phyloP scores from a whole-genome alignment of 1,140 invertebrate species.

The Bradynema listronoti region DNA sequence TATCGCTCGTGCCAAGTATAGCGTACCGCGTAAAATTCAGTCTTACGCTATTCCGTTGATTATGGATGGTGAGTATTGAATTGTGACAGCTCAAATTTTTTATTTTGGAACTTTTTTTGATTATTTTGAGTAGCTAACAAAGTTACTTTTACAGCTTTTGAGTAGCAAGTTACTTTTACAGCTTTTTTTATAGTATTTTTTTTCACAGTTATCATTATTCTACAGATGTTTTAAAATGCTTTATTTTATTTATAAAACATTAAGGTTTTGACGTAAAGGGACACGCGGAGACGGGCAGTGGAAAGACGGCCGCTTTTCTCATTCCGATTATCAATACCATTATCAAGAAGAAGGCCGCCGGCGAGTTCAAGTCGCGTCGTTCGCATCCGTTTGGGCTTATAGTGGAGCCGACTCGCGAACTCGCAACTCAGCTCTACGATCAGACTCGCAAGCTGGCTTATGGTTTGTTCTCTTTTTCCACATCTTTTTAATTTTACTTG shows the following conservation, averaged over 20 bases:
- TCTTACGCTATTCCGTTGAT: slow-evolving; percentile 29
- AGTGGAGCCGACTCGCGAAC: slow-evolving; percentile 86
- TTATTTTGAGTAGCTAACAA: background rate
- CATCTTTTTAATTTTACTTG: slow-evolving; percentile 10
- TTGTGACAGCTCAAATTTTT: no score
- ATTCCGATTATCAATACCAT: slow-evolving; percentile 91
- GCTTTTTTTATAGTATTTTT: no score
- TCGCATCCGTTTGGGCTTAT: slow-evolving; percentile 85
- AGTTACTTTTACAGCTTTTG: background rate
- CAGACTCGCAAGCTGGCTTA: slow-evolving; percentile 92
- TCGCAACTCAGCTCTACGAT: slow-evolving; percentile 92
- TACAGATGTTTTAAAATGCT: no score
- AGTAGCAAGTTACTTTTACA: no score
- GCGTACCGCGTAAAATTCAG: slow-evolving; percentile 21
- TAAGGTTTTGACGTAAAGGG: slow-evolving; percentile 46
- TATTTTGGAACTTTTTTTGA: slow-evolving; percentile 1
- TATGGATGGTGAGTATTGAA: slow-evolving; percentile 17
- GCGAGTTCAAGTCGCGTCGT: slow-evolving; percentile 66
- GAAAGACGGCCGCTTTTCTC: slow-evolving; percentile 92
- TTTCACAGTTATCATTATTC: no score
- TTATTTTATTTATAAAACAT: background rate
- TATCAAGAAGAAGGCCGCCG: slow-evolving; percentile 66
- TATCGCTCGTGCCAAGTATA: slow-evolving; percentile 25
- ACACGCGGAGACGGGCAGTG: slow-evolving; percentile 62
- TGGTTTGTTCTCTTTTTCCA: slow-evolving; percentile 59